These are phyloP conservation scores for Monochamus alternatus DNA, from an alignment of 2,888 invertebrate genomes.

Conservation along the genomic window DNA sequence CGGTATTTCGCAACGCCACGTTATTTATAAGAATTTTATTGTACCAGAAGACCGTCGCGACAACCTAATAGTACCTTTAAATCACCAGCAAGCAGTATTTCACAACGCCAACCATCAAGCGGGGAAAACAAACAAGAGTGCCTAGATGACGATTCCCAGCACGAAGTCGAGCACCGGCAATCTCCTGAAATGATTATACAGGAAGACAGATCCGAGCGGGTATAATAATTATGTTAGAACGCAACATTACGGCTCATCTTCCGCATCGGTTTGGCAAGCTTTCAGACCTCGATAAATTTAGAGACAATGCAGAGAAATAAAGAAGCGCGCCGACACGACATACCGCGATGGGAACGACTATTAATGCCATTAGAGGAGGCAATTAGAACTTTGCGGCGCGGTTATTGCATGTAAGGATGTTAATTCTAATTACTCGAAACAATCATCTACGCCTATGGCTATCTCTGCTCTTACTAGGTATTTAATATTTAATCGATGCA, in stretches of 20 bases:
- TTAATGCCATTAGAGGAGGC: slow-evolving; percentile 15
- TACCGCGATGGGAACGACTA: slow-evolving; percentile 18
- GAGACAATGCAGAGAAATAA: slow-evolving; percentile 38
- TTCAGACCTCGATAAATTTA: slow-evolving; percentile 38
- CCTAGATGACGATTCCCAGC: background rate
- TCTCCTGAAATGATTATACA: slow-evolving; percentile 22
- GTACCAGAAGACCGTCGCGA: background rate
- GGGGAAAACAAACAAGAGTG: slow-evolving; percentile 7
- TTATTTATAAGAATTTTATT: background rate
- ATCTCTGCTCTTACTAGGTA: too few relatives aligned
- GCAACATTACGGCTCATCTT: slow-evolving; percentile 34
- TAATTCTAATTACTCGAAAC: background rate
- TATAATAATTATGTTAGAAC: slow-evolving; percentile 33
- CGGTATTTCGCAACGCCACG: background rate
- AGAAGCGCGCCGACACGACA: background rate
- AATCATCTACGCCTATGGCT: background rate
- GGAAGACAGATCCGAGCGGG: slow-evolving; percentile 19
- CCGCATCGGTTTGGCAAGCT: slow-evolving; percentile 40
- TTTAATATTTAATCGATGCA: too few relatives aligned
- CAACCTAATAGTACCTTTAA: slow-evolving; percentile 7
- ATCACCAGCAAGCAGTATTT: background rate
- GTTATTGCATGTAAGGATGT: slow-evolving; percentile 6
- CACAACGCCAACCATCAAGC: background rate
- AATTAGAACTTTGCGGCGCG: slow-evolving; percentile 6
- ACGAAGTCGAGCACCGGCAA: slow-evolving; percentile 8